Conservation (phyloP, 1,140 invertebrate species). For the Trachelipus rathkii region DNA sequence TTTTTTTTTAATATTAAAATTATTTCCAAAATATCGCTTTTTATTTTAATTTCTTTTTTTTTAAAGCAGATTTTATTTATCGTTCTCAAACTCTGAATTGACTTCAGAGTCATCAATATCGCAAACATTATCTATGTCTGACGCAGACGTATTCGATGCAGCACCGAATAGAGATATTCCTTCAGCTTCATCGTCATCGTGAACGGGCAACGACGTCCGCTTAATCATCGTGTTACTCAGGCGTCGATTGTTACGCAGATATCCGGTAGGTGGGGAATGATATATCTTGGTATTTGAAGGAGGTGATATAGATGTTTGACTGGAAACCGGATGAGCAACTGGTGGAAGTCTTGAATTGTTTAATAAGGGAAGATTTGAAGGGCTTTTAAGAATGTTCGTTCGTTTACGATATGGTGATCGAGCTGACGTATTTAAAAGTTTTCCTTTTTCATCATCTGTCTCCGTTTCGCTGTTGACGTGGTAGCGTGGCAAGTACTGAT, state of each 20-base stretch:
- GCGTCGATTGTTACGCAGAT: conserved; percentile 38
- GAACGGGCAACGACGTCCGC: conserved; percentile 33
- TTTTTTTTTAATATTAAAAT: too few species aligned
- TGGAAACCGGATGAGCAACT: background rate
- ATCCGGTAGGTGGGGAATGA: conserved; percentile 33
- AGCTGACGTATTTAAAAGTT: conserved; percentile 48
- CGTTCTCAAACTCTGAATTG: conserved; percentile 43
- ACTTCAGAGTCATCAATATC: conserved; percentile 86
- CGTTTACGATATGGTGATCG: conserved; percentile 23
- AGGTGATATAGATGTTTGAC: background rate
- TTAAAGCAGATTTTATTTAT: conserved; percentile 29
- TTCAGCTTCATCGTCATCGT: conserved; percentile 58
- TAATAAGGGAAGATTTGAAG: conserved; percentile 48
- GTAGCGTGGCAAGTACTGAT: conserved; percentile 75
- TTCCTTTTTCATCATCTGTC: conserved; percentile 56
- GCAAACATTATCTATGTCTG: conserved; percentile 73
- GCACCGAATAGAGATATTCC: conserved; percentile 66
- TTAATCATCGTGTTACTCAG: background rate
- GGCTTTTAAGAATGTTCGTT: conserved; percentile 37
- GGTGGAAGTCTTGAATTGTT: conserved; percentile 25
- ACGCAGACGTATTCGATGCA: conserved; percentile 71
- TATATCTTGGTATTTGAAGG: background rate
- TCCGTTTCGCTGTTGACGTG: conserved; percentile 66
- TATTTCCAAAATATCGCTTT: background rate
- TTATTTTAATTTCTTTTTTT: conserved; percentile 2